Evolutionary conservation across 2,888 invertebrate genomes (phyloP), one percentile per base, ranked within the genome.

Genomic region (Elmis aenea): DNA sequence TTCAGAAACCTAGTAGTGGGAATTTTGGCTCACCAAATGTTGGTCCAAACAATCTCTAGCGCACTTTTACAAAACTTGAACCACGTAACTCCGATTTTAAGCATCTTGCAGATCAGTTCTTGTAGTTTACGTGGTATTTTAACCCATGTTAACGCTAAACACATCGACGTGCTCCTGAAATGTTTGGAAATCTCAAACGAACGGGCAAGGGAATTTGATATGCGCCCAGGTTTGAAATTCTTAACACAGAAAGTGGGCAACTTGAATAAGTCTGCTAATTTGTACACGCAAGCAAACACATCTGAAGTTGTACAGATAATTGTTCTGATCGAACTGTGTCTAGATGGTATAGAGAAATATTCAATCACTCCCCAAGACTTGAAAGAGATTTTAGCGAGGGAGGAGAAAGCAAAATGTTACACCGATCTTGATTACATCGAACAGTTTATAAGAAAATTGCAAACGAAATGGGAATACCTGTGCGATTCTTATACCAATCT

Each of bases 201-300:
- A 32, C 78, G 88, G 38, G 85, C 93, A 0, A 75, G 83, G 61
- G 87, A 88, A 56, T 94, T 95, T 61, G 94, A 95, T 65, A 76
- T 81, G 5, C 76, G 94, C 16, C 94, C 94, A 0, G 94, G 94
- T 0, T 71, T 95, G 11, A 95, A 95, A 66, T 94, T 95, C 64
- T 76, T 95, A 2, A 81, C 93, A 44, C 94, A 95, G 66, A 94
- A 94, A 71, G 91, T 92, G 0, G 88, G 87, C 0, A 86, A 85
- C 58, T 75, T 90, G 45, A 85, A 85, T 40, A 79, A 85, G 52
- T 88, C 90, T 3, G 90, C 92, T 1, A 92, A 91, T 67, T 71
- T 92, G n/a, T 92, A 91, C 62, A 86, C 86, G 41, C 93, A 93
- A 68, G 89, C 92, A 5, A 90, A 91, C 16, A 89, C 91, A 1